Base-by-base conservation (phyloP, 2,888 invertebrate species). In the Prosopocoilus inquinatus region DNA sequence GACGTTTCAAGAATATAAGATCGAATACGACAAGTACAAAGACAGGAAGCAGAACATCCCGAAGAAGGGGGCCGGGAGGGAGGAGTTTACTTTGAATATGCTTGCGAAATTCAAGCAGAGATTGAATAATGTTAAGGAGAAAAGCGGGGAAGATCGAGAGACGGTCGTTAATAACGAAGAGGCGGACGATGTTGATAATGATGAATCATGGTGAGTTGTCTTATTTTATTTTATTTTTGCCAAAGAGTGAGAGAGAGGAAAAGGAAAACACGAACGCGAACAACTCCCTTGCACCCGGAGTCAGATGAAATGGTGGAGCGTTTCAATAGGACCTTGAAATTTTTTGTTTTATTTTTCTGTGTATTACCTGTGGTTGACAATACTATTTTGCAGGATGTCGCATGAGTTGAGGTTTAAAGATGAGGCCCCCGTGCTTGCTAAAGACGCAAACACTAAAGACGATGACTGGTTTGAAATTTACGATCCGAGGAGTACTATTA, bases 401-500 rank as follows among this genome's bases (percentile, higher is more conserved):
- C 88, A 88, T 68, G 80, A 81, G 1, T 77, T 91, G 0, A 79
- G 80, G 0, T 91, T 90, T 66, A 85, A 87, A 59, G 86, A 87
- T 5, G 84, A 85, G 59, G 81, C 79, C 0, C 84, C 86, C 0
- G 86, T 91, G 1, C 72, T 94, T 32, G 94, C 94, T 0, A 93
- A 92, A 69, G 96, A 97, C 78, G 96, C 96, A 0, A 97, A 94
- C 50, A 89, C 91, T 0, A 93, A 93, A 72, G 86, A 89, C 45
- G 92, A 94, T 64, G 97, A 98, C 68, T 94, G 97, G 92, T 99
- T 95, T 73, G 96, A 96, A 72, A 93, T 96, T 28, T 91, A 90
- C 70, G 98, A 99, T 78, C 98, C 99, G 0, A 81, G 98, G 61
- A 97, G 97, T 80, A 91, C 95, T 0, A 77, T 99, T 3, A 97